Base-by-base conservation (phyloP, 2,113 vertebrate species). In the Hystrix cristata region DNA sequence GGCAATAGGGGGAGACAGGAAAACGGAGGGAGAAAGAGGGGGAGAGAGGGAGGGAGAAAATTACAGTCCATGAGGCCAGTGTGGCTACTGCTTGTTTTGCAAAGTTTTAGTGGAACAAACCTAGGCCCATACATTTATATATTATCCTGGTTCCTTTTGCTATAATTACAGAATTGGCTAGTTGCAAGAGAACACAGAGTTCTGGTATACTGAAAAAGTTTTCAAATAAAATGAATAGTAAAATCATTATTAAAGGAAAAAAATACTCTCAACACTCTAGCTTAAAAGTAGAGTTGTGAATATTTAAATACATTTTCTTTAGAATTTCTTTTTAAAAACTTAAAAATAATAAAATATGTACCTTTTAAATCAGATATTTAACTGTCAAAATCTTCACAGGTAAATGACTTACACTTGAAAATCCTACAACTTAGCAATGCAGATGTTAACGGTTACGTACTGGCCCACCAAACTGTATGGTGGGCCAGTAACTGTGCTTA, bases 191-290 rank as follows among this genome's bases (percentile, higher is more conserved):
- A 64, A 46, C 14, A n/a, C 25, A 34, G 48, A 57, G 31, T 53
- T 72, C 89, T 86, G 55, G 9, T 12, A 67, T 31, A 59, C 23
- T 46, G 21, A 62, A 71, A 79, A 87, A 90, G 87, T 79, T 93
- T 97, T 89, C 84, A 98, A 97, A 95, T 95, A 97, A 89, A 93
- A 97, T 31, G 19, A 87, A 62, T 57, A 60, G 12, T 29, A 87
- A 88, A 60, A 48, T 34, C 7, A 8, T 76, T 95, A 95, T 69
- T 82, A 97, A 87, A 98, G 79, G 94, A 91, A 88, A 97, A 98
- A 96, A 72, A 90, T 43, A 94, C 18, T 18, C 57, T n/a, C 12
- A 90, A 69, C 43, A 96, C 92, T 97, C 97, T 62, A 95, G 93
- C 76, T 96, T 97, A 81, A 97, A 83, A 96, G 86, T 62, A 7